Percentiles rank a stretch among this genome's conserved stretches.
phyloP scores from a whole-genome alignment of 2,113 vertebrate species.

The Carassius carassius region DNA sequence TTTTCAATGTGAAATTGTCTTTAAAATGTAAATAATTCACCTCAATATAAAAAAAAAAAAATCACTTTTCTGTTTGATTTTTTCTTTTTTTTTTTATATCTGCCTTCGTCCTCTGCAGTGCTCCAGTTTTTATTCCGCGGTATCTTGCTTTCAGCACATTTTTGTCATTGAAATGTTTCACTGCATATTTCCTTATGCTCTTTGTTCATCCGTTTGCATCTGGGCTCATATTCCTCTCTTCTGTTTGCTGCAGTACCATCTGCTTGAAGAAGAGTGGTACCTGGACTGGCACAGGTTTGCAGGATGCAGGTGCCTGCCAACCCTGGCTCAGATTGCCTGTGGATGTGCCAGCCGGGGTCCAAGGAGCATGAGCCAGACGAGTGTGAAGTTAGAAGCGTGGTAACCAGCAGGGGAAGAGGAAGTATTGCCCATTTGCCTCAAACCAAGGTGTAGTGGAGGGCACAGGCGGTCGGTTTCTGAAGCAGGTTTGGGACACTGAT shows the following conservation, averaged over 20 bases:
- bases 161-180: conserved; percentile 36
- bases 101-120: neutral
- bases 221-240: conserved; percentile 27
- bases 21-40: conserved; percentile 21
- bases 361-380: conserved; percentile 50
- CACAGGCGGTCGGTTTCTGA: conserved; percentile 17
- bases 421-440: conserved; percentile 24
- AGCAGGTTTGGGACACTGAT: conserved; percentile 1
- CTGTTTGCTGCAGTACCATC: conserved; percentile 39
- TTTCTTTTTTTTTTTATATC: neutral
- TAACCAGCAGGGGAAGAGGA: conserved; percentile 36
- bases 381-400: conserved; percentile 50
- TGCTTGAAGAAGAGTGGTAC: conserved; percentile 47
- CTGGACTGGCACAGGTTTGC: conserved; percentile 44
- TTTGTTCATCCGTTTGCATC: conserved; percentile 43
- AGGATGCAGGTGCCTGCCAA: conserved; percentile 40
- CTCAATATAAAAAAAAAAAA: neutral
- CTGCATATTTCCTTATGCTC: conserved; percentile 15
- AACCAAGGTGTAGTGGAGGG: conserved; percentile 38
- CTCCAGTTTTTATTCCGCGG: conserved; percentile 33
- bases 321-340: conserved; percentile 43
- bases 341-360: conserved; percentile 41
- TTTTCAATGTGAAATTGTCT: neutral
- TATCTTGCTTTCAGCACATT: conserved; percentile 15
- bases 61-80: conserved; percentile 21